Conservation (phyloP, 2,888 invertebrate genomes). For the Arge pagana region DNA sequence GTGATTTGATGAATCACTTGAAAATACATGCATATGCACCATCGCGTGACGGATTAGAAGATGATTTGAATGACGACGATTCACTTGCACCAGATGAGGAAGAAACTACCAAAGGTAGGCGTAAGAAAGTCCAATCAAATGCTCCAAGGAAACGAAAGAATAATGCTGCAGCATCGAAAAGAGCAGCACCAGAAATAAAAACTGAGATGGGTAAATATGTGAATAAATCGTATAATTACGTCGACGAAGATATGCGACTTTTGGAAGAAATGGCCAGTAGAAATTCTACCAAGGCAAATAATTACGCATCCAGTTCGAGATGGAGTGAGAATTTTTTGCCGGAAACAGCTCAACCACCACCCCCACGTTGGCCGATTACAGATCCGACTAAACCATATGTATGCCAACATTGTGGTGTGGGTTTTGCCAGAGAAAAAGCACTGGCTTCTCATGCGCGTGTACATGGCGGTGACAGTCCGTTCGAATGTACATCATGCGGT, state of each 20-base stretch:
- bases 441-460: constrained; percentile 76
- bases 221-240: constrained; percentile 56
- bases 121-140: constrained; percentile 53
- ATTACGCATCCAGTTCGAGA: constrained; percentile 60
- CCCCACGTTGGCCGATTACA: constrained; percentile 62
- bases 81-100: constrained; percentile 47
- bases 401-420: constrained; percentile 76
- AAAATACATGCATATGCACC: constrained; percentile 81
- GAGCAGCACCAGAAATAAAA: constrained; percentile 39
- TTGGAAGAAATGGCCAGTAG: constrained; percentile 58
- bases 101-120: constrained; percentile 50
- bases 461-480: constrained; percentile 79
- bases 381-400: constrained; percentile 81
- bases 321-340: constrained; percentile 46
- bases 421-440: constrained; percentile 82
- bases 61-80: constrained; percentile 60
- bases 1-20: constrained; percentile 81
- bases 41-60: constrained; percentile 64
- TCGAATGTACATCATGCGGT: constrained; percentile 78
- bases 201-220: constrained; percentile 42
- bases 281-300: constrained; percentile 46
- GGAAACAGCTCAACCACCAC: constrained; percentile 34
- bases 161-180: constrained; percentile 39
- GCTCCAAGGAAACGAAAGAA: constrained; percentile 55
- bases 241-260: constrained; percentile 60